Conservation (phyloP, 2,797 vertebrate genomes). For the Leptatherina wallacei region DNA sequence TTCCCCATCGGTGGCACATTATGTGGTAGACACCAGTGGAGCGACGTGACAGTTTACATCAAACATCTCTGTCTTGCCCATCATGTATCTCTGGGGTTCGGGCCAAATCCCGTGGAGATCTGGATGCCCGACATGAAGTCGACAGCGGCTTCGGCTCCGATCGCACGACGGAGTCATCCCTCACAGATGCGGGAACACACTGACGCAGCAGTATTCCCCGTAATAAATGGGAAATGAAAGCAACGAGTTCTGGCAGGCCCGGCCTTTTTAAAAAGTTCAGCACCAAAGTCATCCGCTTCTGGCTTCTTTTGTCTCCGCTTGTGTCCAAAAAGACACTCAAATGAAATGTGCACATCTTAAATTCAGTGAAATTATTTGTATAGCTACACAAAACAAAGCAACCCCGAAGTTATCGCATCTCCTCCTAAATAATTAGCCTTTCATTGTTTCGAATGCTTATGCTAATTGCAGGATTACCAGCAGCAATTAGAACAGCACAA, state of each 20-base stretch:
- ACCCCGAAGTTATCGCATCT: neutral
- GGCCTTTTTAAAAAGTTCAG: constrained; percentile 53
- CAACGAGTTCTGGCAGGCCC: constrained; percentile 32
- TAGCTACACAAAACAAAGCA: neutral
- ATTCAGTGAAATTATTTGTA: neutral
- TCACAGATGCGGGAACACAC: constrained; percentile 44
- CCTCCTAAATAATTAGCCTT: neutral
- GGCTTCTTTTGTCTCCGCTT: constrained; percentile 14
- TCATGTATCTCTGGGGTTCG: constrained; percentile 62
- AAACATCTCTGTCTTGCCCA: constrained; percentile 71
- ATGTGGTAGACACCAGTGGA: constrained; percentile 54
- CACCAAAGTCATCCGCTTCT: constrained; percentile 53
- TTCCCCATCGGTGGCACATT: constrained; percentile 41
- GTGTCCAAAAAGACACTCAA: neutral
- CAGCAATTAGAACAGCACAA: constrained; percentile 5
- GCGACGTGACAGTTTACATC: constrained; percentile 73
- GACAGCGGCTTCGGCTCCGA: constrained; percentile 48
- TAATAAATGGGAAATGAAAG: constrained; percentile 67
- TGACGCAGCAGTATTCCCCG: constrained; percentile 66
- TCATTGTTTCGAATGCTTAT: constrained; percentile 5
- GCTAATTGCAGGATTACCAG: constrained; percentile 17
- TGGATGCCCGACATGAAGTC: constrained; percentile 57
- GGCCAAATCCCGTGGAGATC: constrained; percentile 70
- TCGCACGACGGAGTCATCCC: constrained; percentile 51
- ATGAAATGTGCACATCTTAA: neutral